Conservation (phyloP, 2,888 invertebrate species). For the Himalopsyche japonica region DNA sequence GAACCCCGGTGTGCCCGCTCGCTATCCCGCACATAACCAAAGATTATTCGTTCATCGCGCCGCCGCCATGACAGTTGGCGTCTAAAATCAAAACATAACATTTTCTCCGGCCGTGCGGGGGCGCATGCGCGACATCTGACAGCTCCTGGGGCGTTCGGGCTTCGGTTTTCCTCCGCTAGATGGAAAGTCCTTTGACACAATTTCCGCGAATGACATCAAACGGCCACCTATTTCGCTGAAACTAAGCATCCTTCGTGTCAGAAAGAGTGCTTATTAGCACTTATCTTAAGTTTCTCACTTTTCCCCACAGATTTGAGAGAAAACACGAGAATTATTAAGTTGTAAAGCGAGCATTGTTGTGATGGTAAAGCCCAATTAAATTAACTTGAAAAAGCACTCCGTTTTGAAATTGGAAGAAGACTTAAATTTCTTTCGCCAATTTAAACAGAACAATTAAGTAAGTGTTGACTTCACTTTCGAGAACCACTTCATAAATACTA, state of each 20-base stretch:
- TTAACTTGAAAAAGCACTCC: too few relatives aligned
- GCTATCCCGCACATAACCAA: slow-evolving; percentile 49
- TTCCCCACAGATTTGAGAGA: neutral
- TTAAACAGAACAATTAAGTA: too few relatives aligned
- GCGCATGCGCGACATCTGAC: slow-evolving; percentile 46
- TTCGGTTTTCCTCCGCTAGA: slow-evolving; percentile 10
- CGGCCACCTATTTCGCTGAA: too few relatives aligned
- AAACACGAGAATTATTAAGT: neutral
- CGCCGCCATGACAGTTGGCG: slow-evolving; percentile 54
- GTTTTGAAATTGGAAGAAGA: too few relatives aligned
- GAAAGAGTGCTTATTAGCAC: too few relatives aligned
- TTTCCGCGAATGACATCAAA: neutral
- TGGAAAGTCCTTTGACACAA: neutral
- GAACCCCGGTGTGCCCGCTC: slow-evolving; percentile 38
- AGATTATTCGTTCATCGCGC: slow-evolving; percentile 45
- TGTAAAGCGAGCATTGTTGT: neutral
- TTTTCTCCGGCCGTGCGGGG: slow-evolving; percentile 41
- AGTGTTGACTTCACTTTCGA: too few relatives aligned
- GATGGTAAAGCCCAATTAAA: too few relatives aligned
- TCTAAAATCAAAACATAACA: slow-evolving; percentile 59
- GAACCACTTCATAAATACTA: too few relatives aligned
- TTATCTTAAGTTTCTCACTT: neutral
- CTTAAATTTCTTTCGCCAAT: too few relatives aligned
- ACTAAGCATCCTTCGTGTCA: too few relatives aligned
- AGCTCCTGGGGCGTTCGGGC: slow-evolving; percentile 26